A percentile compares a stretch with the other conserved stretches of the same genome.
Conservation (phyloP, 1,140 invertebrate species). For the Drosophila cardini region DNA sequence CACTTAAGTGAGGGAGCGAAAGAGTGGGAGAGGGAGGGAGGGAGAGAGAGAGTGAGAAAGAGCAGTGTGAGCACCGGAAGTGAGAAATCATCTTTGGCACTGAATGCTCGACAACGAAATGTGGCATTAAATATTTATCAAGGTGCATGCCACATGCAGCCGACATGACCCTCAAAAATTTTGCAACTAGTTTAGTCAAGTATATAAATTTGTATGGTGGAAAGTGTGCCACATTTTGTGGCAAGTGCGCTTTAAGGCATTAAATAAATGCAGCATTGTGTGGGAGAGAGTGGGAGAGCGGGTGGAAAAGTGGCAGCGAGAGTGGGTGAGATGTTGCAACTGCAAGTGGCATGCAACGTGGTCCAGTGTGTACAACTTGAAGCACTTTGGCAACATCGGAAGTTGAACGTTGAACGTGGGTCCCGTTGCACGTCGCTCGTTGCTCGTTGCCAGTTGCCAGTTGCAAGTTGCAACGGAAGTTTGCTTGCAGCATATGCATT, state of each 20-base stretch:
- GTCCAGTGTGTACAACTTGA: constrained; percentile 35
- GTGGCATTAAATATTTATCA: constrained; percentile 29
- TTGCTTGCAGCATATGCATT: constrained; percentile 78
- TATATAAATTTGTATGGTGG: not conserved
- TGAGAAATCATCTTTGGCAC: constrained; percentile 2
- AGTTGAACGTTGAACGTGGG: constrained; percentile 18
- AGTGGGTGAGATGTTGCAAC: not conserved
- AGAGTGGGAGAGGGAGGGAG: not conserved
- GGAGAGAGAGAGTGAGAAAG: not conserved
- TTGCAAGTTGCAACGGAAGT: constrained; percentile 64
- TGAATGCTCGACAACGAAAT: constrained; percentile 7
- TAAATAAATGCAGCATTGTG: constrained; percentile 21
- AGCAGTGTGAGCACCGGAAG: not conserved
- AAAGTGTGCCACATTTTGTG: constrained; percentile 5
- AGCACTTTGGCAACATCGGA: constrained; percentile 53
- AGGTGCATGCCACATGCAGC: not conserved
- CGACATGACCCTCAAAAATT: not conserved
- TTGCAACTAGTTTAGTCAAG: not conserved
- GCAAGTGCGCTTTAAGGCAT: constrained; percentile 21
- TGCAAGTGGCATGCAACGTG: constrained; percentile 29
- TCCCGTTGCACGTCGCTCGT: constrained; percentile 8
- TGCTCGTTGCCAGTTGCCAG: not conserved
- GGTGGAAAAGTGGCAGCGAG: not conserved
- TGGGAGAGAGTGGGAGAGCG: not conserved
- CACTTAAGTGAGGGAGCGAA: not conserved